Evolutionary conservation across 2,797 vertebrate genomes (phyloP).

Genomic region (Argya squamiceps): DNA sequence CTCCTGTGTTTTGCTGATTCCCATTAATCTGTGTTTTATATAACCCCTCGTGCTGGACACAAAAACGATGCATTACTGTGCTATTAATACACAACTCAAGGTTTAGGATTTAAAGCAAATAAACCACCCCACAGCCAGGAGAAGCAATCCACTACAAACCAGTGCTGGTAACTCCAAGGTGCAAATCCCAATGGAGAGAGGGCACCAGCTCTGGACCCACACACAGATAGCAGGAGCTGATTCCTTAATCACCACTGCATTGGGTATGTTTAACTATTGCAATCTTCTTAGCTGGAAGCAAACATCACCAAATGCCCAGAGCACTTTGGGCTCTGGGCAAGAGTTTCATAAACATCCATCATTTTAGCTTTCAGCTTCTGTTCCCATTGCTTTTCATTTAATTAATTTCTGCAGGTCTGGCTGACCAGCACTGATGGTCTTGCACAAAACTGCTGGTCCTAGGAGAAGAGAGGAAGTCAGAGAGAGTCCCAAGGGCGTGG

Average conservation of each 20-base stretch:
- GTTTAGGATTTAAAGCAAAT: neutral
- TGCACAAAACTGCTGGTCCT: neutral
- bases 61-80: neutral
- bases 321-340: neutral
- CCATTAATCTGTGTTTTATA: conserved; percentile 41
- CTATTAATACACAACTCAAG: neutral
- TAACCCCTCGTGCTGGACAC: neutral
- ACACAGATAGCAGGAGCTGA: neutral
- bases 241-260: neutral
- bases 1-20: conserved; percentile 4
- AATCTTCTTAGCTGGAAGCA: neutral
- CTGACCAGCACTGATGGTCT: neutral
- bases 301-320: neutral
- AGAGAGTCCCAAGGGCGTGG: fast-evolving
- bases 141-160: neutral
- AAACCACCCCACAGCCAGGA: neutral
- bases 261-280: neutral
- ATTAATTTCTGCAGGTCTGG: conserved; percentile 22
- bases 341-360: neutral
- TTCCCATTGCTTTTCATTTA: neutral
- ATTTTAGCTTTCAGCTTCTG: neutral
- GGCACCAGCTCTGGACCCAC: neutral
- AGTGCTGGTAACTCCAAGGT: neutral
- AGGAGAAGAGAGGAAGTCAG: neutral
- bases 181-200: neutral